Evolutionary conservation across 2,888 invertebrate genomes (phyloP).

Genomic region (Arge pagana): DNA sequence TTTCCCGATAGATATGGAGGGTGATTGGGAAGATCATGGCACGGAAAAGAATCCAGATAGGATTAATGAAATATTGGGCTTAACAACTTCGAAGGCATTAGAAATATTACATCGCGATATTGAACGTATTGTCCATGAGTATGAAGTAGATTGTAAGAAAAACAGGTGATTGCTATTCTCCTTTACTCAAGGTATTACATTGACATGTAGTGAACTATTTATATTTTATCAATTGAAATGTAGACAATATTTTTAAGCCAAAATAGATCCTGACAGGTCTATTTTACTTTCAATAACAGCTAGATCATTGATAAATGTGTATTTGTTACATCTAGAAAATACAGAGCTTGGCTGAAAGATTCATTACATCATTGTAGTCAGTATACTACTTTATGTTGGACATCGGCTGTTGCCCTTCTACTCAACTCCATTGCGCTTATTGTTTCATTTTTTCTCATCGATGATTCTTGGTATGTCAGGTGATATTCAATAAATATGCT

Average conservation of each 20-base stretch:
- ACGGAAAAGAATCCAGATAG: conserved; percentile 32
- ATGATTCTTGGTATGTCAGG: conserved; percentile 41
- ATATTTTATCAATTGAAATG: too few relatives aligned
- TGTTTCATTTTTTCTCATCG: conserved; percentile 51
- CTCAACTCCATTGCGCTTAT: conserved; percentile 62
- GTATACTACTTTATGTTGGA: conserved; percentile 71
- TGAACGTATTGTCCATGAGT: conserved; percentile 66
- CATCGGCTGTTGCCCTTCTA: conserved; percentile 65
- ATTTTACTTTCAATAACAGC: not conserved
- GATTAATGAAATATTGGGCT: conserved; percentile 56
- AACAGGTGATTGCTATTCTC: conserved; percentile 60
- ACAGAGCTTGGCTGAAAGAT: conserved; percentile 61
- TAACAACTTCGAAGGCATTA: conserved; percentile 72
- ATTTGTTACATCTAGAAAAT: conserved; percentile 56
- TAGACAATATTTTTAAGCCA: not conserved
- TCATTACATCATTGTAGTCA: conserved; percentile 63
- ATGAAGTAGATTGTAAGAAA: conserved; percentile 65
- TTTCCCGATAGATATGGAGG: conserved; percentile 40
- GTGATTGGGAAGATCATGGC: conserved; percentile 32
- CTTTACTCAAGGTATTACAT: too few relatives aligned
- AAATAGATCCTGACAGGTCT: not conserved
- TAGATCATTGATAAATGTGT: not conserved
- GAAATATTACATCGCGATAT: conserved; percentile 74
- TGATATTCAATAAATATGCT: conserved; percentile 5
- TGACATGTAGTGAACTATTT: too few relatives aligned